Conservation (phyloP, 2,888 invertebrate species). For the Lydus trimaculatus region DNA sequence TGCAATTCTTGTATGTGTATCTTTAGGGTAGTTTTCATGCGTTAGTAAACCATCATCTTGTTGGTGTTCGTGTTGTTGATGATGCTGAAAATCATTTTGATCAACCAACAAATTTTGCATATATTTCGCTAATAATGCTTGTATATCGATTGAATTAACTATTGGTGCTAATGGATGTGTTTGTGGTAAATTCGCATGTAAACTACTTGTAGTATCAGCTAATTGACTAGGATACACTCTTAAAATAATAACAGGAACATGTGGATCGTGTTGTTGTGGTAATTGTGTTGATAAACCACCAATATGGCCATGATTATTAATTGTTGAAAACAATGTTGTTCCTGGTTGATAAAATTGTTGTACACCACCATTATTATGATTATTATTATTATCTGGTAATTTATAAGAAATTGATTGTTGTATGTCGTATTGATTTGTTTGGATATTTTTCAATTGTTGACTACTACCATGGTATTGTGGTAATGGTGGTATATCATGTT, state of each 20-base stretch:
- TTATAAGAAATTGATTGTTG: conserved; percentile 50
- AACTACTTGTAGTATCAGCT: conserved; percentile 62
- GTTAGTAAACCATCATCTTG: conserved; percentile 52
- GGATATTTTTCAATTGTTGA: neutral
- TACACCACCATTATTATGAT: conserved; percentile 13
- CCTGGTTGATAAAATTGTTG: conserved; percentile 47
- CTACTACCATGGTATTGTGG: conserved; percentile 31
- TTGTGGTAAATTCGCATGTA: conserved; percentile 66
- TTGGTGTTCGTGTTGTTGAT: conserved; percentile 47
- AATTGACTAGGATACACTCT: conserved; percentile 67
- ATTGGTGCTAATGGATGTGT: conserved; percentile 65
- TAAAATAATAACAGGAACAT: conserved; percentile 67
- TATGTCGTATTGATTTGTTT: conserved; percentile 31
- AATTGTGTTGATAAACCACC: conserved; percentile 63
- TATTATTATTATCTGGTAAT: conserved; percentile 36
- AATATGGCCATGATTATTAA: conserved; percentile 58
- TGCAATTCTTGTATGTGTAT: conserved; percentile 67
- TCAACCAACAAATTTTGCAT: conserved; percentile 28
- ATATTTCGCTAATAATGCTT: conserved; percentile 65
- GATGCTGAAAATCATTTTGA: conserved; percentile 14
- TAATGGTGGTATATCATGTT: conserved; percentile 69
- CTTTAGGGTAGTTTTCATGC: conserved; percentile 67
- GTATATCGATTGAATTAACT: conserved; percentile 66
- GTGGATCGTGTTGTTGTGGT: conserved; percentile 58
- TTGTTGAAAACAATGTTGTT: conserved; percentile 52